Base-by-base conservation (phyloP, 2,888 invertebrate genomes). In the Pammene aurita region DNA sequence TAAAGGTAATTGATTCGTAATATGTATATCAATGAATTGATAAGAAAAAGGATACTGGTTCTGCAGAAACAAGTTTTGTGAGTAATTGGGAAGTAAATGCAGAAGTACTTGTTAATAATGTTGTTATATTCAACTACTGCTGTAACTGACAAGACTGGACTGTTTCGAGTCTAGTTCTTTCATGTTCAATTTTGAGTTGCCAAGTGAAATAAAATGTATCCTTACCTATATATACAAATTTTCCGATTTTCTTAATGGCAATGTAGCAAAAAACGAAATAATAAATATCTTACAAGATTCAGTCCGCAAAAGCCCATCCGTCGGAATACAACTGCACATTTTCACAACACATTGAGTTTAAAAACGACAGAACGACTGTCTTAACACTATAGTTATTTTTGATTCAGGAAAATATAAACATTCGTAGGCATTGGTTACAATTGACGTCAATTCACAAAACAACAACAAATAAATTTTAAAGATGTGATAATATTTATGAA, bases 321-420 rank as follows among this genome's bases (percentile, higher is more conserved):
- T 71, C 10, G 66, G 63, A 42, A 83, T 69, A 70, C 84, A 83
- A 5, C 79, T 78, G 72, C 83, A 83, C 62, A 61, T 61, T 16
- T 61, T 50, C 18, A 50, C 41, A 60, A 6, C 14, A 52, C 61
- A 41, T 50, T 10, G 34, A 60, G 34, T 46, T 62, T 52, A n/a
- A 13, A n/a, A 66, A 38, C 26, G 38, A 34, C 41, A 48, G 6
- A 35, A 61, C 7, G 1, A 34, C 4, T 13, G 14, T n/a, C 10
- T 11, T 9, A 35, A 44, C 63, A 55, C 52, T 14, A n/a, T 52
- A 11, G 26, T 34, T 34, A n/a, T 34, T 54, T 54, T 14, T 16
- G 7, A 26, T n/a, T 11, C 41, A 64, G 16, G 26, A 64, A 64
- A 64, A 38, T 44, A 44, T 26, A 26, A n/a, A 41, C 34, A 18